Percentiles rank a stretch among this genome's conserved stretches.
Conservation (phyloP, 2,888 invertebrate genomes). For the Eulithis testata region DNA sequence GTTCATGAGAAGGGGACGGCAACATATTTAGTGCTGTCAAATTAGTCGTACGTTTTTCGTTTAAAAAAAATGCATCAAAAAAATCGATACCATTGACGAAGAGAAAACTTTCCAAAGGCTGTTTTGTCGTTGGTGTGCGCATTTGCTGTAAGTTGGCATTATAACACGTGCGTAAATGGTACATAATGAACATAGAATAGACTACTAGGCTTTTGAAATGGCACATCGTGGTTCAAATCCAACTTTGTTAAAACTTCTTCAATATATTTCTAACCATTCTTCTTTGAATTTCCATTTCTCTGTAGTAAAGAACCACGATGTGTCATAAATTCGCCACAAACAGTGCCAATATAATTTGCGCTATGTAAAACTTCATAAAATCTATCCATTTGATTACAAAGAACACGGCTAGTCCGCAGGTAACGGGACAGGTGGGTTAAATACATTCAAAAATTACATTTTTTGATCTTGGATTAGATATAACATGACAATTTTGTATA, state of each 20-base stretch:
- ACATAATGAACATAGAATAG: neutral
- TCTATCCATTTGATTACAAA: slow-evolving; percentile 5
- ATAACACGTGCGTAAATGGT: neutral
- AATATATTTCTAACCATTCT: no score
- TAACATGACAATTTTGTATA: slow-evolving; percentile 21
- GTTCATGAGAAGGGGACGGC: no score
- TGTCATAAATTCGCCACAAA: neutral
- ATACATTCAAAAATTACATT: slow-evolving; percentile 21
- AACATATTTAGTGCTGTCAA: no score
- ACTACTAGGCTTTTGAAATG: neutral
- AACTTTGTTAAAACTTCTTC: neutral
- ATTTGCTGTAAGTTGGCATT: no score
- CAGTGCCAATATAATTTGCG: neutral
- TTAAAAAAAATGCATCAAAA: no score
- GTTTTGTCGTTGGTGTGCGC: no score
- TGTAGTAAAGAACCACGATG: neutral
- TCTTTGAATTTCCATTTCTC: no score
- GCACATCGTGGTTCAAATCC: slow-evolving; percentile 1
- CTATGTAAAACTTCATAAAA: neutral
- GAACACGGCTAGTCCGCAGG: neutral
- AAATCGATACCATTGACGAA: no score
- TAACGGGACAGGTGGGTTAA: slow-evolving; percentile 13
- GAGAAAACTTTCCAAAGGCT: no score
- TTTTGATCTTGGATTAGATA: slow-evolving; percentile 13
- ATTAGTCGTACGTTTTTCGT: no score